Conservation (phyloP, 2,888 invertebrate species). For the Chrysotoxum bicinctum region DNA sequence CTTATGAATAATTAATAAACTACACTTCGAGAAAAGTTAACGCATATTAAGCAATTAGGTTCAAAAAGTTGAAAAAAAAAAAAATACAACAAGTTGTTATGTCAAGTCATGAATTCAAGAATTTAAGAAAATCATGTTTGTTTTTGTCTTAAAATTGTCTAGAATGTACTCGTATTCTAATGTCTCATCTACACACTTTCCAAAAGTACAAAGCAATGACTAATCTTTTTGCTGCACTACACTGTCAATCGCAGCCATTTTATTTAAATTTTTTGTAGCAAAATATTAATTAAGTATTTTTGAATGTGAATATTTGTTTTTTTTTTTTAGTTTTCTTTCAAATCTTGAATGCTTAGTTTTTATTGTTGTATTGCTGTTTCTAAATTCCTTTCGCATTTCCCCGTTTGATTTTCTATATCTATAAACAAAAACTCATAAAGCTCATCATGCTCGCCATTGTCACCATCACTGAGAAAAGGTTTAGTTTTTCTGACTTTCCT, state of each 20-base stretch:
- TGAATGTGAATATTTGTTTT: neutral
- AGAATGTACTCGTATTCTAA: too few species aligned
- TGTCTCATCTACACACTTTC: too few species aligned
- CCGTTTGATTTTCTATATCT: neutral
- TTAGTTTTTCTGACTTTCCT: conserved; percentile 41
- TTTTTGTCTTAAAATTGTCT: too few species aligned
- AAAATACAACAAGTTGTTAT: too few species aligned
- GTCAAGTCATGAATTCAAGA: too few species aligned
- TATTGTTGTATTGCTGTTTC: neutral
- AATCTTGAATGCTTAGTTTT: conserved; percentile 7
- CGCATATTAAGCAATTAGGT: too few species aligned
- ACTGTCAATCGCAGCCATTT: neutral
- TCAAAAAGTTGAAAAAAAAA: too few species aligned
- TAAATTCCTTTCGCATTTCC: neutral
- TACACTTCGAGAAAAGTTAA: too few species aligned
- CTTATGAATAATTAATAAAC: too few species aligned
- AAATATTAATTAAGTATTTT: neutral
- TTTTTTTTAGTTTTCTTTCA: neutral
- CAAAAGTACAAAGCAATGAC: too few species aligned
- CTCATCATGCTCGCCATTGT: conserved; percentile 50
- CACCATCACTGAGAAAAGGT: conserved; percentile 38
- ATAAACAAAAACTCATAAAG: conserved; percentile 26
- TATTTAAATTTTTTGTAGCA: neutral
- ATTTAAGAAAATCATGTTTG: too few species aligned
- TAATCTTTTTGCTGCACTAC: neutral